Evolutionary conservation across 2,797 vertebrate genomes (phyloP).

Genomic region (Myotis planiceps): DNA sequence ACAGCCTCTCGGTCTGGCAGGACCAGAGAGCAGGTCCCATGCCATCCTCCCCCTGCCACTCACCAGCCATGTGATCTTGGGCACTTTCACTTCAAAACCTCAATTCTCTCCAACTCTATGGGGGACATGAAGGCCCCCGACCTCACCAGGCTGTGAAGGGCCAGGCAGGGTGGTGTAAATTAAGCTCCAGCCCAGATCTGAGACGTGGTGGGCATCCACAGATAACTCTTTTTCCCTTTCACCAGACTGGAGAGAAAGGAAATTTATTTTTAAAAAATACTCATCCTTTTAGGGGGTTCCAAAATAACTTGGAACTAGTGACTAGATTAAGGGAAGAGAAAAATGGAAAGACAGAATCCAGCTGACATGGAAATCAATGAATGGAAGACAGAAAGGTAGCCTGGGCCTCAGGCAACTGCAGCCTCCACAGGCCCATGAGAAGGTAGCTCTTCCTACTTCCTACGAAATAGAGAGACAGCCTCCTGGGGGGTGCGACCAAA

Average conservation of each 20-base stretch:
- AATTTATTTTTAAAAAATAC: not conserved
- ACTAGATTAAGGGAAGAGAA: not conserved
- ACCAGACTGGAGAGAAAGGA: not conserved
- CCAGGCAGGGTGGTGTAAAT: not conserved
- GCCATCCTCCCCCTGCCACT: not conserved
- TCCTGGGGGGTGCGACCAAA: too few relatives aligned
- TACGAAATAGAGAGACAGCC: not conserved
- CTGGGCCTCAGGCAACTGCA: not conserved
- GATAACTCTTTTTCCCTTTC: not conserved
- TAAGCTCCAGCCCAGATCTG: too few relatives aligned
- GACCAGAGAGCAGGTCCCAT: not conserved
- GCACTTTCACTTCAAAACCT: not conserved
- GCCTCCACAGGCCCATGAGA: fast-evolving
- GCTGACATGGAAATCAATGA: not conserved
- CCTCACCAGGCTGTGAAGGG: too few relatives aligned
- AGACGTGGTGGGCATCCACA: not conserved
- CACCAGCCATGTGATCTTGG: too few relatives aligned
- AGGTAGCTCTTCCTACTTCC: not conserved
- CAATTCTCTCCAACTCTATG: not conserved
- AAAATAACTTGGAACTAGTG: not conserved
- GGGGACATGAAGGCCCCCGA: not conserved
- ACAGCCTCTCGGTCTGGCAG: too few relatives aligned
- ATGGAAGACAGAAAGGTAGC: not conserved
- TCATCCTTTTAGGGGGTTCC: not conserved
- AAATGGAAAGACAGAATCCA: not conserved